Percentiles rank a stretch among this genome's conserved stretches.
Conservation (phyloP, 2,797 vertebrate species). For the Xiphophorus birchmanni region DNA sequence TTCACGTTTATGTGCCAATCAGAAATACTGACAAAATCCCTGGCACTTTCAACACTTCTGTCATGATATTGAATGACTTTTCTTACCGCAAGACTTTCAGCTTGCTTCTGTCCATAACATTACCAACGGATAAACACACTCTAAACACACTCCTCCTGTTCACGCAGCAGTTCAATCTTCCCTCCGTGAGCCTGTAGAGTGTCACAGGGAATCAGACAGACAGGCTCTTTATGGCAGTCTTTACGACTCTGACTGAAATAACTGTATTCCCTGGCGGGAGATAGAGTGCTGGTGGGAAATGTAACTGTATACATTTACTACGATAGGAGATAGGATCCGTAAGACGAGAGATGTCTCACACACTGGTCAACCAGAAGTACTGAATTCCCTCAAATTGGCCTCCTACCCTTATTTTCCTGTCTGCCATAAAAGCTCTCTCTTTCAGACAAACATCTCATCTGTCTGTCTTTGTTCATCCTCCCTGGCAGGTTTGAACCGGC, state of each 20-base stretch:
- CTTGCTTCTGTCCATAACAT: slow-evolving; percentile 60
- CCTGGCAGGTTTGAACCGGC: slow-evolving; percentile 50
- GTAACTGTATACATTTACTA: slow-evolving; percentile 76
- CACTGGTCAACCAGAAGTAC: slow-evolving; percentile 62
- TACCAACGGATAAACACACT: slow-evolving; percentile 27
- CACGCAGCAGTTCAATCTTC: slow-evolving; percentile 62
- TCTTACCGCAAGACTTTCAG: slow-evolving; percentile 55
- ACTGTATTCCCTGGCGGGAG: slow-evolving; percentile 72
- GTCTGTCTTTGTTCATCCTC: slow-evolving; percentile 58
- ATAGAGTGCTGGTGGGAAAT: slow-evolving; percentile 63
- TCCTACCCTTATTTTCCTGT: slow-evolving; percentile 44
- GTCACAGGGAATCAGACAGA: slow-evolving; percentile 75
- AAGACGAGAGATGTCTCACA: slow-evolving; percentile 51
- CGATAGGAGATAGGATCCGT: slow-evolving; percentile 31
- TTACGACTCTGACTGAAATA: slow-evolving; percentile 76
- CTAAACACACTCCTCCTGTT: slow-evolving; percentile 29
- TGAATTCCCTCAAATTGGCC: slow-evolving; percentile 39
- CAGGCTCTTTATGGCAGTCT: slow-evolving; percentile 72
- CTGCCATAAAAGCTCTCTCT: slow-evolving; percentile 28
- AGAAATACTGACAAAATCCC: background rate
- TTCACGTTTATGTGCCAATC: background rate
- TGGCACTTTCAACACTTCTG: slow-evolving; percentile 1
- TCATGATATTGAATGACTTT: slow-evolving; percentile 57
- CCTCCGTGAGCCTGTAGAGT: slow-evolving; percentile 63
- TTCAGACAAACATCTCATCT: slow-evolving; percentile 45